A percentile compares a stretch with the other conserved stretches of the same genome.
phyloP scores from a whole-genome alignment of 2,113 vertebrate species.

The Phyllostomus discolor region DNA sequence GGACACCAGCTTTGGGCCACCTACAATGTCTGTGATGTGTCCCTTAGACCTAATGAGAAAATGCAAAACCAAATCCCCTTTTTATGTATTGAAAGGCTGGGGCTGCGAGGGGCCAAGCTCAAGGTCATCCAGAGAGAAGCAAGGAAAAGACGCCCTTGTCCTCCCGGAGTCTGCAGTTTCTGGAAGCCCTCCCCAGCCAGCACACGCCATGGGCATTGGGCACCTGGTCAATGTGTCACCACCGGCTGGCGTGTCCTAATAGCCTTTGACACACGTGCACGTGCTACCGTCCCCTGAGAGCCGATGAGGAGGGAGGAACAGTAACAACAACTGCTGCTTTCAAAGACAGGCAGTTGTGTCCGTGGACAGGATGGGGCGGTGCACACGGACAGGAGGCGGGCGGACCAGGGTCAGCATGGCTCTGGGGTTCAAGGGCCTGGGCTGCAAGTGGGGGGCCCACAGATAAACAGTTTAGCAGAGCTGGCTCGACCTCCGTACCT shows the following conservation, averaged over 20 bases:
- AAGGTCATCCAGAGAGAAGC: neutral
- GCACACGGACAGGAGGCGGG: neutral
- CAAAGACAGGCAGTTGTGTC: neutral
- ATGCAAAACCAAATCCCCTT: neutral
- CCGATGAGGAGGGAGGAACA: neutral
- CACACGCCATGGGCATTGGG: neutral
- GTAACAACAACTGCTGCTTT: neutral
- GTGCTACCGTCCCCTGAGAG: neutral
- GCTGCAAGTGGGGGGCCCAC: neutral
- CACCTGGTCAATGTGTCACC: neutral
- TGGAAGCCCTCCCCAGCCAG: rapidly evolving
- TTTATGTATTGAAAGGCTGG: neutral
- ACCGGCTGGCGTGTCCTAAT: neutral
- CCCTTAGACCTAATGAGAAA: neutral
- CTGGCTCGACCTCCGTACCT: neutral
- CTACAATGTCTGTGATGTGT: neutral
- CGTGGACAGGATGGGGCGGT: rapidly evolving
- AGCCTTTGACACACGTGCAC: neutral
- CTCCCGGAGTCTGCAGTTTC: neutral
- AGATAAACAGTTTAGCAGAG: no score
- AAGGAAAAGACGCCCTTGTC: neutral
- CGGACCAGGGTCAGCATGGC: neutral
- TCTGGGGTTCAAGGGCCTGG: neutral
- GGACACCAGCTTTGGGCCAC: neutral
- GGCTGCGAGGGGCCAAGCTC: neutral